phyloP scores from a whole-genome alignment of 2,113 vertebrate species.

The Malaclemys terrapin region DNA sequence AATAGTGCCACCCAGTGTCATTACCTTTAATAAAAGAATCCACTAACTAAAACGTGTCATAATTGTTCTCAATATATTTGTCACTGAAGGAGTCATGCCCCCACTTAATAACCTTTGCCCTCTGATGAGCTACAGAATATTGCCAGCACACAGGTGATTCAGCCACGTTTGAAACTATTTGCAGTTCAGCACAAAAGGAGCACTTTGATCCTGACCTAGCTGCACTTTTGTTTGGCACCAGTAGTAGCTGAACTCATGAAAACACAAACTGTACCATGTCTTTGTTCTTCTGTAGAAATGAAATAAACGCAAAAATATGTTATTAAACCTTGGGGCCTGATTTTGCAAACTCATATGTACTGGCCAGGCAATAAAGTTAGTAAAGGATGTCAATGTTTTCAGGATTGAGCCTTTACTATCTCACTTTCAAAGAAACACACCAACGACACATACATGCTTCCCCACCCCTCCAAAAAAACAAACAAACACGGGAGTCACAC shows the following conservation, averaged over 20 bases:
- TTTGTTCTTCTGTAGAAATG: not conserved
- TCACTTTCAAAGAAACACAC: not conserved
- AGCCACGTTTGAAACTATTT: no score
- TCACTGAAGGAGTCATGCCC: not conserved
- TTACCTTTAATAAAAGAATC: not conserved
- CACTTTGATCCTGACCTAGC: not conserved
- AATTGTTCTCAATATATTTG: not conserved
- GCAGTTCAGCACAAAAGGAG: not conserved
- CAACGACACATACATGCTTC: not conserved
- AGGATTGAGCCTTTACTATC: accelerated
- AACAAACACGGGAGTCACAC: no score
- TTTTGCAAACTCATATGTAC: accelerated
- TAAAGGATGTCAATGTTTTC: accelerated
- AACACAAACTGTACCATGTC: not conserved
- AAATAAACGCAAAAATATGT: not conserved
- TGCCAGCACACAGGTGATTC: not conserved
- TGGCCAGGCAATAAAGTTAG: accelerated
- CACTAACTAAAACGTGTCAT: not conserved
- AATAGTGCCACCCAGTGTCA: not conserved
- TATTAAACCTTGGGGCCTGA: not conserved
- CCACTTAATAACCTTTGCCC: not conserved
- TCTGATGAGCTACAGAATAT: not conserved
- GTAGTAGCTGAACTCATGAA: not conserved
- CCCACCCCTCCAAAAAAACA: not conserved
- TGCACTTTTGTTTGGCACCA: not conserved